Base-by-base conservation (phyloP, 2,888 invertebrate genomes). In the Cremastinae sp. region DNA sequence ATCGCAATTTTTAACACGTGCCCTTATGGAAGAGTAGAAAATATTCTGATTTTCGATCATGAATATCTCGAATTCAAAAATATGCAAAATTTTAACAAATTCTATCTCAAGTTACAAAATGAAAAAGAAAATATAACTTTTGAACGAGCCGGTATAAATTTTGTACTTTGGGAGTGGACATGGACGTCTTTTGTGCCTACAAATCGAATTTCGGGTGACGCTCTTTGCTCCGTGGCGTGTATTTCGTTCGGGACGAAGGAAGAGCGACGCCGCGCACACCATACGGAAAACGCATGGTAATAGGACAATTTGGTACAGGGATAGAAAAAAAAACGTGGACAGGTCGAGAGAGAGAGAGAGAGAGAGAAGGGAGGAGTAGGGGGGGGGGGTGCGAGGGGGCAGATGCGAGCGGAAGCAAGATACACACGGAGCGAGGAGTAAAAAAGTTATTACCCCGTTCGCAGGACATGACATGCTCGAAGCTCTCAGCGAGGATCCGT, bases 401-500 rank as follows among this genome's bases (percentile, higher is more conserved):
- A n/a, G n/a, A n/a, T n/a, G n/a, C n/a, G n/a, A n/a, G n/a, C n/a
- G n/a, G n/a, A n/a, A n/a, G n/a, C n/a, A n/a, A n/a, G n/a, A n/a
- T n/a, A n/a, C n/a, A n/a, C n/a, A n/a, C n/a, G 49, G 22, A 36
- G 47, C 38, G 12, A 47, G 45, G 45, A 38, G 47, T 41, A 68
- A 75, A 75, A 75, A 75, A 72, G 75, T 75, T 75, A 75, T 75
- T 75, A 72, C 68, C 71, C 72, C 58, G 68, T 75, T 75, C 45
- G 53, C 53, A 28, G 28, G 62, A 68, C 43, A 54, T 62, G 62
- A 72, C 68, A 45, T 49, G 38, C 45, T 58, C 18, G 56, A 49
- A 18, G 9, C 38, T 43, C 41, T 34, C 34, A 0, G 12, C 12
- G 16, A 41, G 34, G 51, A 10, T 49, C 54, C 54, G 36, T 59